Evolutionary conservation across 2,113 vertebrate species (phyloP).

Genomic region (Smithornis capensis): DNA sequence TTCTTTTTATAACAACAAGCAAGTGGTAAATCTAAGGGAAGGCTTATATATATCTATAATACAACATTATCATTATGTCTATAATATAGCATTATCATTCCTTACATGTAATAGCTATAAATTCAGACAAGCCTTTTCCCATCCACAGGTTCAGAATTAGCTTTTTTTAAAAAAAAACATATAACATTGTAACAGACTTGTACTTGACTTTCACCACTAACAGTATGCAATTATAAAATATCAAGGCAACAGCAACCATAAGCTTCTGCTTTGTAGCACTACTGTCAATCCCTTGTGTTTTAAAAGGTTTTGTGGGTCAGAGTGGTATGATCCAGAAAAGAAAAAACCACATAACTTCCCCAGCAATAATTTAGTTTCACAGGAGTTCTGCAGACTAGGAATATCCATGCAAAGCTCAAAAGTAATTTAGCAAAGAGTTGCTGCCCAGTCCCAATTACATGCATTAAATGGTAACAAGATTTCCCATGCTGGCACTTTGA

Average conservation of each 20-base stretch:
- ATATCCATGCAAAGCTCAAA: not conserved
- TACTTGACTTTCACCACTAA: not conserved
- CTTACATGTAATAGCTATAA: not conserved
- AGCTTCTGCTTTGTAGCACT: not conserved
- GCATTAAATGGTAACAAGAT: not conserved
- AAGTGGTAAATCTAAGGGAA: not conserved
- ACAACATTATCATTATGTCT: not conserved
- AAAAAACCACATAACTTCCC: not conserved
- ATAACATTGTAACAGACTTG: not conserved
- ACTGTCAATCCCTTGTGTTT: not conserved
- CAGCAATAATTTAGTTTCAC: not conserved
- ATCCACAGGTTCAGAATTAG: not conserved
- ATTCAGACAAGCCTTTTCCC: not conserved
- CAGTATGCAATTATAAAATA: not conserved
- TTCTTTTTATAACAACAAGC: not conserved
- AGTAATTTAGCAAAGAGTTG: not conserved
- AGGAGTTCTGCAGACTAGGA: not conserved
- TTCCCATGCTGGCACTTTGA: not conserved
- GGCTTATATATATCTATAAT: not conserved
- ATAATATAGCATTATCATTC: not conserved
- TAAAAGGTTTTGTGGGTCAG: not conserved
- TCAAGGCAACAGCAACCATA: not conserved
- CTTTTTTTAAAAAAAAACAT: not conserved
- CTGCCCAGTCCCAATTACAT: not conserved
- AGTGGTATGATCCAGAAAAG: not conserved